A percentile compares a stretch with the other conserved stretches of the same genome.
Evolutionary conservation across 2,888 invertebrate genomes (phyloP).

Genomic region (Thumatha senex): DNA sequence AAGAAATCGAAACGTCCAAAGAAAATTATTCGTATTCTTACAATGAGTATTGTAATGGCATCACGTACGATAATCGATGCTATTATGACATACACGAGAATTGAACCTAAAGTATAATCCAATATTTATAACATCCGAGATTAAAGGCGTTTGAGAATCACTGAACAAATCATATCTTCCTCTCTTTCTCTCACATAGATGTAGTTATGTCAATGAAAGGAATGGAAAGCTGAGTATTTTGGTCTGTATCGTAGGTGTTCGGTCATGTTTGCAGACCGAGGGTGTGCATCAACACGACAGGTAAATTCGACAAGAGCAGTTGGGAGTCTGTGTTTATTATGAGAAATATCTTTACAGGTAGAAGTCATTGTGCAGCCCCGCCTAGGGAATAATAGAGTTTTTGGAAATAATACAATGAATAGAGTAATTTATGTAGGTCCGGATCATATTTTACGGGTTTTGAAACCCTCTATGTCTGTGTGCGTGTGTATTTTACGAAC

Average conservation of each 20-base stretch:
- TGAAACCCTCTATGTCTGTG: slow-evolving; percentile 57
- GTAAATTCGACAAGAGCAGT: slow-evolving; percentile 77
- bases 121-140: slow-evolving; percentile 79
- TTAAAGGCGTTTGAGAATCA: slow-evolving; percentile 52
- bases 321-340: slow-evolving; percentile 73
- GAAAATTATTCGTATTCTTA: slow-evolving; percentile 63
- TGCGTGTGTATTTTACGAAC: slow-evolving; percentile 54
- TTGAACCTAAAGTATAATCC: slow-evolving; percentile 82
- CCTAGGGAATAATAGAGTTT: slow-evolving; percentile 78
- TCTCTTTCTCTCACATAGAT: slow-evolving; percentile 34
- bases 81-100: slow-evolving; percentile 81
- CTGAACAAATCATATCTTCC: slow-evolving; percentile 30
- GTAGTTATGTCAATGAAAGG: slow-evolving; percentile 31
- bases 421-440: slow-evolving; percentile 75
- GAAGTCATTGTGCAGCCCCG: slow-evolving; percentile 65
- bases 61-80: slow-evolving; percentile 80
- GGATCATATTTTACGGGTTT: slow-evolving; percentile 72
- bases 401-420: slow-evolving; percentile 79
- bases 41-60: slow-evolving; percentile 75
- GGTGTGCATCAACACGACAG: slow-evolving; percentile 55
- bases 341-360: slow-evolving; percentile 78
- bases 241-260: slow-evolving; percentile 58
- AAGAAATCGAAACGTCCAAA: slow-evolving; percentile 69
- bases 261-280: slow-evolving; percentile 70
- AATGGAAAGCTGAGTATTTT: slow-evolving; percentile 41